phyloP scores from a whole-genome alignment of 2,888 invertebrate species.

The Mactromeris polynyma region DNA sequence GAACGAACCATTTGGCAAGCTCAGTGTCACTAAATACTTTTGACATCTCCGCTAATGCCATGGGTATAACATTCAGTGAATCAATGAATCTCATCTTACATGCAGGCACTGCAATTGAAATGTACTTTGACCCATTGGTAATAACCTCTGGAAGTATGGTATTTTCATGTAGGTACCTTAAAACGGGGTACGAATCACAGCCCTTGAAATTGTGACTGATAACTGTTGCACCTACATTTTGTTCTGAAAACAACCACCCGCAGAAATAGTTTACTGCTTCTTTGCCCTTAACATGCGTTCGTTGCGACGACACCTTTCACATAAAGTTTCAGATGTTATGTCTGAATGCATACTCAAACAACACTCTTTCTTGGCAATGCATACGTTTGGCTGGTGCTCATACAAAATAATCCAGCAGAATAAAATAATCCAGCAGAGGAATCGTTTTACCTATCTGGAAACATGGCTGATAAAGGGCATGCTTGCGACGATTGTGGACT shows the following conservation, averaged over 20 bases:
- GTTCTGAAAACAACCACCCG: conserved; percentile 42
- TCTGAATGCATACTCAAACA: no score
- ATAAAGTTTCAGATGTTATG: no score
- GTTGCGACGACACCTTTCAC: not conserved
- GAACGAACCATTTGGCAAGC: conserved; percentile 56
- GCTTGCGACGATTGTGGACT: no score
- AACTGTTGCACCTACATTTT: conserved; percentile 32
- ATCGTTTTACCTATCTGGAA: not conserved
- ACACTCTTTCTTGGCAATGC: no score
- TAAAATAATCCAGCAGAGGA: no score
- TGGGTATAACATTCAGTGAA: conserved; percentile 59
- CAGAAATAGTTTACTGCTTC: conserved; percentile 25
- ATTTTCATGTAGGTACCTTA: conserved; percentile 27
- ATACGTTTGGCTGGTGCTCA: not conserved
- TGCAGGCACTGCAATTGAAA: conserved; percentile 20
- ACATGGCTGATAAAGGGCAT: conserved; percentile 37
- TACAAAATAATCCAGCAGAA: not conserved
- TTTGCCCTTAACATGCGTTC: conserved; percentile 33
- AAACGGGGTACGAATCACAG: conserved; percentile 33
- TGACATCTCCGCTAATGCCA: conserved; percentile 55
- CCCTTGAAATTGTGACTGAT: conserved; percentile 50
- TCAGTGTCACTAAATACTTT: conserved; percentile 45
- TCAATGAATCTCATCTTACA: conserved; percentile 39
- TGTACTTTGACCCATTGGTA: conserved; percentile 36
- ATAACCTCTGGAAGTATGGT: conserved; percentile 37